These are phyloP conservation scores for Heteronetta atricapilla DNA, from an alignment of 2,113 vertebrate species.

Conservation along the genomic window DNA sequence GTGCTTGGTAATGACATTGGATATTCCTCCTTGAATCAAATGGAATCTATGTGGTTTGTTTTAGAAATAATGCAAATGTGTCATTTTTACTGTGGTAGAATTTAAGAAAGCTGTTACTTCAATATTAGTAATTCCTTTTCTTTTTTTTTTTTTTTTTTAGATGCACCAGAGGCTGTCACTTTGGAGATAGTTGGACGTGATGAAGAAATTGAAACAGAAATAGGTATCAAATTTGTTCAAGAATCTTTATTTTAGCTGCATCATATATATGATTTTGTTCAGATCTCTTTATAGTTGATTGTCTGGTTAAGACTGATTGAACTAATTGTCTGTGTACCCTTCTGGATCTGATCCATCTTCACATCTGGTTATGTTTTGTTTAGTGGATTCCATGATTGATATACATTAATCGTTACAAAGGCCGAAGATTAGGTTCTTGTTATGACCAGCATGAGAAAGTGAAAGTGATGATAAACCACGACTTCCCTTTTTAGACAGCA, in stretches of 20 bases:
- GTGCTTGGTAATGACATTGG: not conserved
- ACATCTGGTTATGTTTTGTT: not conserved
- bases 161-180: not conserved
- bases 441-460: not conserved
- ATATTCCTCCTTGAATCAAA: not conserved
- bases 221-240: conserved; percentile 66
- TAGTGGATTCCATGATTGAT: not conserved
- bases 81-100: not conserved
- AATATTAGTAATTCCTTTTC: not conserved
- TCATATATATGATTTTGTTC: not conserved
- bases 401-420: not conserved
- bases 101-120: not conserved
- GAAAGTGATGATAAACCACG: not conserved
- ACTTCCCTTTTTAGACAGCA: not conserved
- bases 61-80: not conserved
- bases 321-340: not conserved
- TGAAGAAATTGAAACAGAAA: conserved; percentile 65
- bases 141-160: conserved; percentile 6
- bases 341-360: not conserved
- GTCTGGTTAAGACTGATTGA: not conserved
- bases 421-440: not conserved
- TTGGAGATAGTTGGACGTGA: conserved; percentile 40
- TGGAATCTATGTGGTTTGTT: not conserved
- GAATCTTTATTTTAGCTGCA: not conserved
- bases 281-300: not conserved